These are phyloP conservation scores for Charina bottae DNA, from an alignment of 2,113 vertebrate species.

Conservation along the genomic window DNA sequence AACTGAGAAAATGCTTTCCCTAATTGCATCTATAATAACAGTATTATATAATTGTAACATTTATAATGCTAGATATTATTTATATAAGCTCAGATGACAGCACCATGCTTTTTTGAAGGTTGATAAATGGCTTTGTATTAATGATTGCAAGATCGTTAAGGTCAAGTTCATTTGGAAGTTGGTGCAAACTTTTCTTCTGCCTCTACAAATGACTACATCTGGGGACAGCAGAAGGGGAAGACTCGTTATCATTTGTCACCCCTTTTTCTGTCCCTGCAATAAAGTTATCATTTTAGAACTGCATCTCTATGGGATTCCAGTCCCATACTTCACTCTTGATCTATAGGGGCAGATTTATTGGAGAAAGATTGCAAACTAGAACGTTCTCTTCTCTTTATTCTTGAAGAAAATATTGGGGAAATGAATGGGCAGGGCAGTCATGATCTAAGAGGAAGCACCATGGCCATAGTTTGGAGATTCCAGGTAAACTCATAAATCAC, in stretches of 20 bases:
- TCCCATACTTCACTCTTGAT: not conserved
- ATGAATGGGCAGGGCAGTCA: not conserved
- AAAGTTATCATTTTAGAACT: not conserved
- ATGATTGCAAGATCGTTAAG: slow-evolving; percentile 23
- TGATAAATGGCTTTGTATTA: not conserved
- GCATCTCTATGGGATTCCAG: not conserved
- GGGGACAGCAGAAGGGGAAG: not conserved
- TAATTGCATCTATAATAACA: not conserved
- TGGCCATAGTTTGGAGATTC: not conserved
- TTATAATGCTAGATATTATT: no score
- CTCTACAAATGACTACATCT: not conserved
- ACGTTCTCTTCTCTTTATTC: not conserved
- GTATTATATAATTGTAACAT: not conserved
- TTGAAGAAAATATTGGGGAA: not conserved
- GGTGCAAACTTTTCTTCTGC: slow-evolving; percentile 48
- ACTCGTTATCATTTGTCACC: not conserved
- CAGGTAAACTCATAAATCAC: not conserved
- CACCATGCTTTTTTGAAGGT: slow-evolving; percentile 12
- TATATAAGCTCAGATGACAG: not conserved
- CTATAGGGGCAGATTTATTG: not conserved
- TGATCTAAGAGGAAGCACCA: not conserved
- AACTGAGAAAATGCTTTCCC: not conserved
- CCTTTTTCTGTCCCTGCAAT: not conserved
- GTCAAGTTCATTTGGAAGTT: not conserved
- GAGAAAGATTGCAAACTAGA: not conserved